phyloP scores from a whole-genome alignment of 2,113 vertebrate species.

The Cricetomys ansorgei region DNA sequence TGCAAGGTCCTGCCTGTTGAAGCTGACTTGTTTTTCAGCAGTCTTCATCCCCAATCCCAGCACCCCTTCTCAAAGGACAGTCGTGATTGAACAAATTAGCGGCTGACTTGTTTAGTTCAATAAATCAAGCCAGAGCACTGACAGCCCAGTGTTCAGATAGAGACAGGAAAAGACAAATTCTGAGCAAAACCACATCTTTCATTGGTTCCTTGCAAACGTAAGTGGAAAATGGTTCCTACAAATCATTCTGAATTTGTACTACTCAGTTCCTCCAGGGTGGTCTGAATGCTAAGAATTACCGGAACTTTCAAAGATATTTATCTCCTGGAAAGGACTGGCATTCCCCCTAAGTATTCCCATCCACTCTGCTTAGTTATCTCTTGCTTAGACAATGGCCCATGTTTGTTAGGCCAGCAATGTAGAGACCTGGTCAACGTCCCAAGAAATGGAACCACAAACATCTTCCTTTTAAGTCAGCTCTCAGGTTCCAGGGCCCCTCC shows the following conservation, averaged over 20 bases:
- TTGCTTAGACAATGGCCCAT: constrained; percentile 63
- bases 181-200: constrained; percentile 31
- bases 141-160: constrained; percentile 65
- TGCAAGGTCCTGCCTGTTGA: constrained; percentile 58
- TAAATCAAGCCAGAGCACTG: constrained; percentile 73
- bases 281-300: constrained; percentile 71
- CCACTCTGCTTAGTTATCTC: constrained; percentile 72
- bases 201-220: constrained; percentile 5
- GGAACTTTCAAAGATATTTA: constrained; percentile 15
- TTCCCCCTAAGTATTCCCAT: constrained; percentile 70
- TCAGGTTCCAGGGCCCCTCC: background rate
- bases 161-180: constrained; percentile 55
- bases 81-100: constrained; percentile 78
- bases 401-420: background rate
- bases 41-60: constrained; percentile 75
- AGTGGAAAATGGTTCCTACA: constrained; percentile 54
- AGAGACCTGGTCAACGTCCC: background rate
- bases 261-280: constrained; percentile 2
- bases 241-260: constrained; percentile 47
- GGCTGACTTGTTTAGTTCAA: constrained; percentile 78
- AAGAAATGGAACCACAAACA: background rate
- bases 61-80: constrained; percentile 79
- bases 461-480: background rate
- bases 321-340: constrained; percentile 45
- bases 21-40: constrained; percentile 76